Evolutionary conservation across 1,140 invertebrate genomes (phyloP), one percentile per base, ranked within the genome.

Genomic region (Drosophila sproati): DNA sequence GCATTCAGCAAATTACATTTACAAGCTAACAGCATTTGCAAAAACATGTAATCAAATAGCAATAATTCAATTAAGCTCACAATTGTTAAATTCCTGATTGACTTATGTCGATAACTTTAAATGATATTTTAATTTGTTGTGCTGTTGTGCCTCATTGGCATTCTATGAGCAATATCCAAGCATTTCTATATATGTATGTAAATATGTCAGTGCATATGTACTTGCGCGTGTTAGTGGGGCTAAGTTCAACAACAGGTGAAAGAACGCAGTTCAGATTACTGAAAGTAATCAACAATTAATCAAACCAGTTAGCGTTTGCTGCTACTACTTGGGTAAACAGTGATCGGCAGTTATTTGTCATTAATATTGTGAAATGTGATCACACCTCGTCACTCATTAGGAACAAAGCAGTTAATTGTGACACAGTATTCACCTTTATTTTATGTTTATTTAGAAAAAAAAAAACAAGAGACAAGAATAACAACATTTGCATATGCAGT

Each of bases 221-320:
- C 31, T 57, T 31, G 12, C 51, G 1, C 51, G 51, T 45, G 6
- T 39, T 43, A 47, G 56, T 7, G 50, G 52, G 52, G 32, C 10
- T 20, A 35, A 66, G 63, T 47, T 45, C 37, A 56, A 55, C 28
- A 64, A 5, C 32, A 39, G 37, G 37, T 47, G 39, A 56, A 32
- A 32, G 20, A 57, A 39, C 66, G 32, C 32, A 37, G 39, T 35
- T 41, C n/a, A 3, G 2, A 35, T 41, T 34, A 32, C 8, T 10
- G 54, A 29, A 8, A 37, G 20, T 43, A 55, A 37, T 69, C 37
- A 69, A 61, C 12, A 39, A 37, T 54, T 43, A 55, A 56, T 71
- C 37, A 56, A 63, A 63, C 51, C 61, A 71, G 68, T 56, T 72
- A 41, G 8, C 69, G 7, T 39, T 47, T 45, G 35, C 56, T 4